Conservation (phyloP, 2,888 invertebrate genomes). For the Acanthopleura granulata region DNA sequence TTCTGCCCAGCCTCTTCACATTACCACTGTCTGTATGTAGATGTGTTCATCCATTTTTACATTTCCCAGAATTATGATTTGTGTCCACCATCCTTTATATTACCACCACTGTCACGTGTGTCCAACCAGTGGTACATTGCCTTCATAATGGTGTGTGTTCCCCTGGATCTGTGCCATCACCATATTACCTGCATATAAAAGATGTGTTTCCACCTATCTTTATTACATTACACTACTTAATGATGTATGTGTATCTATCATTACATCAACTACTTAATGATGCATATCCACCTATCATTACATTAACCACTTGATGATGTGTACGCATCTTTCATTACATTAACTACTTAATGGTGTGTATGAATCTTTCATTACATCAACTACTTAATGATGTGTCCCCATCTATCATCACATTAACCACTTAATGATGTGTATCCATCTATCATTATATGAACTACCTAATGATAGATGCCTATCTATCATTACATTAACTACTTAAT, state of each 20-base stretch:
- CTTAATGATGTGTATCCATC: background rate
- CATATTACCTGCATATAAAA: background rate
- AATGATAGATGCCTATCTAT: background rate
- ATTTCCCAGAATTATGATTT: too few relatives aligned
- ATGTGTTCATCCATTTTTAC: too few relatives aligned
- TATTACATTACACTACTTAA: background rate
- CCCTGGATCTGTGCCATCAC: too few relatives aligned
- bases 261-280: constrained; percentile 72
- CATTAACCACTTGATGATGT: constrained; percentile 80
- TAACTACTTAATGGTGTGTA: constrained; percentile 84
- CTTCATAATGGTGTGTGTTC: background rate
- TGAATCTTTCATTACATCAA: constrained; percentile 94
- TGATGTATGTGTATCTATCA: background rate
- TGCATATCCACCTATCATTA: constrained; percentile 94
- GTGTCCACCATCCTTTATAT: too few relatives aligned
- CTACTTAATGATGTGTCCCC: constrained; percentile 82
- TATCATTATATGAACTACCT: background rate
- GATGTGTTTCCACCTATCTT: background rate
- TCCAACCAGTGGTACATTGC: background rate
- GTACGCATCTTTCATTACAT: background rate
- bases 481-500: background rate
- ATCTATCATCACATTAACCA: background rate
- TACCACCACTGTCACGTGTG: too few relatives aligned
- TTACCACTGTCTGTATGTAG: too few relatives aligned
- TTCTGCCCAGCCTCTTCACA: too few relatives aligned